Evolutionary conservation across 2,113 vertebrate genomes (phyloP), one percentile per base, ranked within the genome.

Genomic region (Syrmaticus mikado): DNA sequence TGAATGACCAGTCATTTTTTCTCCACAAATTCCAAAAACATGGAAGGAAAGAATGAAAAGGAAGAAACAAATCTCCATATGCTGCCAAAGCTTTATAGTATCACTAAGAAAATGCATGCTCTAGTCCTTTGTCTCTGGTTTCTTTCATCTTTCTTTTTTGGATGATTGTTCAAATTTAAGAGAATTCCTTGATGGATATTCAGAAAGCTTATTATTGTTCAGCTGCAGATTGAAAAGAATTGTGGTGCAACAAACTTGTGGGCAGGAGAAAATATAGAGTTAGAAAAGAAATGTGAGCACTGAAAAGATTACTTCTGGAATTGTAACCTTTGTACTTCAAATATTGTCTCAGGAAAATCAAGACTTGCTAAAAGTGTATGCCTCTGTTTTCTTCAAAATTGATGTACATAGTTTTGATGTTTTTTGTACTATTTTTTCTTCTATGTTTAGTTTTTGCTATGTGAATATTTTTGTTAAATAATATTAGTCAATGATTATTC

Each of bases 41-140:
- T 45, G 3, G 11, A 81, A 41, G 2, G 4, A 6, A 40, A 62
- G 3, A 6, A 48, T 78, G 5, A n/a, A 24, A 81, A 10, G 11
- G 10, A 7, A n/a, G 13, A 41, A 53, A 2, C 1, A 25, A 58
- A 38, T 6, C 4, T 50, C 2, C 1, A 2, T 70, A 57, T 66
- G 4, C 32, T 65, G 15, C 19, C 2, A 58, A 70, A 64, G 7
- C 8, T 61, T 67, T 45, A 36, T 34, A 70, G 32, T n/a, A 17
- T 15, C 8, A 32, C 30, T 40, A 34, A 36, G 36, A 82, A 62
- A 64, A 11, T 6, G 6, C 2, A 61, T 20, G 5, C 16, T 84
- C 3, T n/a, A n/a, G 8, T 81, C 16, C 2, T 5, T 57, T 85
- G 70, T 43, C 24, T 89, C 3, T 4, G 8, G 1, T 28, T 62